These are phyloP conservation scores for Arge pagana DNA, from an alignment of 2,888 invertebrate species.

Conservation along the genomic window DNA sequence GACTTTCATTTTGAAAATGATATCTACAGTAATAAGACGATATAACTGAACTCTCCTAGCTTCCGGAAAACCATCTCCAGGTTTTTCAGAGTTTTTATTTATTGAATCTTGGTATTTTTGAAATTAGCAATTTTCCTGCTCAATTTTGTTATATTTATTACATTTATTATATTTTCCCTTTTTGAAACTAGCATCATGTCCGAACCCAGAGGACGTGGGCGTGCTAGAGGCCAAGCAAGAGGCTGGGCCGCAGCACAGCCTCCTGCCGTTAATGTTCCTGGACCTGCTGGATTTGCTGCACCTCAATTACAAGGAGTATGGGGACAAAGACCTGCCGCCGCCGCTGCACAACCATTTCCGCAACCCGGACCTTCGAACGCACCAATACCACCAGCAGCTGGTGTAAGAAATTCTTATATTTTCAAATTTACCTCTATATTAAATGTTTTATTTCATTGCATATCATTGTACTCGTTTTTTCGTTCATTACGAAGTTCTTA, in stretches of 20 bases:
- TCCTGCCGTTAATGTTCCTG: constrained; percentile 1
- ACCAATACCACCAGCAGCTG: not conserved
- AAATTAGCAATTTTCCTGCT: too few relatives aligned
- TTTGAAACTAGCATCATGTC: constrained; percentile 2
- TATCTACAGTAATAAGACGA: too few relatives aligned
- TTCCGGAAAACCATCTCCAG: too few relatives aligned
- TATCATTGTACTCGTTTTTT: too few relatives aligned
- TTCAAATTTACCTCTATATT: not conserved
- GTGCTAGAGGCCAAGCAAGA: constrained; percentile 51
- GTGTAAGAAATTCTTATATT: not conserved
- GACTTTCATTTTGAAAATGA: too few relatives aligned
- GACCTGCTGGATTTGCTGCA: not conserved
- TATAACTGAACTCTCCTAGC: too few relatives aligned
- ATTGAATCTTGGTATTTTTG: too few relatives aligned
- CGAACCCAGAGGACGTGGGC: constrained; percentile 49
- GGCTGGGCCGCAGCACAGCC: constrained; percentile 6
- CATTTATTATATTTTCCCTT: not conserved
- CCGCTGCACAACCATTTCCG: not conserved
- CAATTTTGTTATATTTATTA: too few relatives aligned
- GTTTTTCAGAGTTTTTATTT: too few relatives aligned
- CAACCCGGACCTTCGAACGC: constrained; percentile 11
- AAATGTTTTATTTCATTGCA: too few relatives aligned
- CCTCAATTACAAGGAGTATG: constrained; percentile 33
- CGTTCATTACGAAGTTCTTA: too few relatives aligned
- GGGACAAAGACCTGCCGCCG: constrained; percentile 22